A percentile compares a stretch with the other conserved stretches of the same genome.
phyloP scores from a whole-genome alignment of 2,888 invertebrate genomes.

The Poecilus cupreus region DNA sequence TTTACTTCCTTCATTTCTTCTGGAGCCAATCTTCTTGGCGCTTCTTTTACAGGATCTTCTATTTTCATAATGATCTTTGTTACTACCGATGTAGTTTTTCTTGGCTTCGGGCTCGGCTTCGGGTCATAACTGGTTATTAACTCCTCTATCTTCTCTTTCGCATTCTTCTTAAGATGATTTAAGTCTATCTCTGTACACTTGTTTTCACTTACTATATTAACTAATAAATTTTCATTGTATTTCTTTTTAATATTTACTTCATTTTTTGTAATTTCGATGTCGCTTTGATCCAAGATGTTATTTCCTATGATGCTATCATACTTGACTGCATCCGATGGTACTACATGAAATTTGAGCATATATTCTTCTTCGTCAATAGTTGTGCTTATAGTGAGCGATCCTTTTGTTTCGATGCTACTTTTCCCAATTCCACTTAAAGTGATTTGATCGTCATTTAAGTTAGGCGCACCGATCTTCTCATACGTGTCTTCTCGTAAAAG shows the following conservation, averaged over 20 bases:
- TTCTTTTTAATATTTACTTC: neutral
- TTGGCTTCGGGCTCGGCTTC: neutral
- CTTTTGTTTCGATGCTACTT: constrained; percentile 7
- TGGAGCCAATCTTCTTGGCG: neutral
- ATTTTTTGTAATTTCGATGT: neutral
- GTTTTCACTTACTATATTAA: neutral
- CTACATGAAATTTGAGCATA: constrained; percentile 1
- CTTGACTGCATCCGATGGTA: neutral
- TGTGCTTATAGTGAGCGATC: neutral
- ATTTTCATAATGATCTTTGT: too few relatives aligned
- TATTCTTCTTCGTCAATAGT: constrained; percentile 32
- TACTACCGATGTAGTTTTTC: neutral
- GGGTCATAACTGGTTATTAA: neutral
- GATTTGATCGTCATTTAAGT: neutral
- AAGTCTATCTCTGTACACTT: neutral
- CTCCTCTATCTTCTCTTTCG: constrained; percentile 1
- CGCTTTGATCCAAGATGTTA: neutral
- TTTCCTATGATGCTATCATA: neutral
- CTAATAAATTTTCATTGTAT: neutral
- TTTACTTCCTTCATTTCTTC: constrained; percentile 11
- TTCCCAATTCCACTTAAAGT: constrained; percentile 7
- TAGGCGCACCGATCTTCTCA: neutral
- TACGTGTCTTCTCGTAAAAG: neutral
- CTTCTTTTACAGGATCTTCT: neutral
- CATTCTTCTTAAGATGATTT: constrained; percentile 4